Conservation (phyloP, 2,113 vertebrate species). For the Emydura subglobosa region DNA sequence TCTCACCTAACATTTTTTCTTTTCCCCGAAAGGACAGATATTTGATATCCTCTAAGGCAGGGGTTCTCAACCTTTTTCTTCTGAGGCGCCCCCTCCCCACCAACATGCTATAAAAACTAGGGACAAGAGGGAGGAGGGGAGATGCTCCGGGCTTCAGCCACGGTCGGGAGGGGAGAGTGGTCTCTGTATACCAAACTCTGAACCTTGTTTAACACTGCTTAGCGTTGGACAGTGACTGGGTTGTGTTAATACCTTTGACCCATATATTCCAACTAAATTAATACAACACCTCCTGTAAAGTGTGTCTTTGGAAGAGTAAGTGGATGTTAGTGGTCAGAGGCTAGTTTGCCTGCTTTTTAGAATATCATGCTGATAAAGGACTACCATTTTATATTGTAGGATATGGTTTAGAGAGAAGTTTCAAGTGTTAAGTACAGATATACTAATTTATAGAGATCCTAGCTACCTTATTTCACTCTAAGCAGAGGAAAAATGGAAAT, state of each 20-base stretch:
- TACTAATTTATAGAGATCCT: neutral
- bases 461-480: neutral
- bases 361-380: neutral
- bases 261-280: neutral
- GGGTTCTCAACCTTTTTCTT: too few species aligned
- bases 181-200: too few species aligned
- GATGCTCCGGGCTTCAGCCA: too few species aligned
- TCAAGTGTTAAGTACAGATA: neutral
- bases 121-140: too few species aligned
- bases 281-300: neutral
- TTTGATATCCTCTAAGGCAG: too few species aligned
- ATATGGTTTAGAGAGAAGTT: neutral
- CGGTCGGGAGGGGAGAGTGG: too few species aligned
- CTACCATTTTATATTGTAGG: neutral
- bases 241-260: neutral
- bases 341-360: neutral
- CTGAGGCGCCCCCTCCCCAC: too few species aligned
- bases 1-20: too few species aligned
- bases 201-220: neutral
- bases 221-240: neutral
- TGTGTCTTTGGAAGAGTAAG: neutral
- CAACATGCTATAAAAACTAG: too few species aligned
- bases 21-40: too few species aligned
- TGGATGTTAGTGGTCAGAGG: neutral
- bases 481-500: fast-evolving